These are phyloP conservation scores for Ennomos quercinarius DNA, from an alignment of 2,888 invertebrate species.

Conservation along the genomic window DNA sequence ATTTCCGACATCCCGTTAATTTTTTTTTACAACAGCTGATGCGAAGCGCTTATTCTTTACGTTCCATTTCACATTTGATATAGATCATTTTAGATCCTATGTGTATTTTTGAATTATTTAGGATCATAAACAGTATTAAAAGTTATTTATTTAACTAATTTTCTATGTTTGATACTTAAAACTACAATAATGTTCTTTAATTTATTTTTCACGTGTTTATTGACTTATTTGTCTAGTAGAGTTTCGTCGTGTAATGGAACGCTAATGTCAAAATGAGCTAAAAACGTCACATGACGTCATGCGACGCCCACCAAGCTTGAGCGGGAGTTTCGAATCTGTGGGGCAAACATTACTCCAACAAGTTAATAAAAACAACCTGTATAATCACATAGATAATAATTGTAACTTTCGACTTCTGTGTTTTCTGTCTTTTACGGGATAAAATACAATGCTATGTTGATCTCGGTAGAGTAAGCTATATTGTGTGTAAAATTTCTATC, in stretches of 20 bases:
- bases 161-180: too few species aligned
- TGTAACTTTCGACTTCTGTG: too few species aligned
- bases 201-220: too few species aligned
- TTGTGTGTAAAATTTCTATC: conserved; percentile 20
- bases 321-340: conserved; percentile 59
- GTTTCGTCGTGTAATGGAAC: conserved; percentile 39
- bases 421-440: too few species aligned
- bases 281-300: conserved; percentile 60
- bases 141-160: neutral
- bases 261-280: conserved; percentile 41
- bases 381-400: too few species aligned
- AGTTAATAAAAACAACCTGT: too few species aligned
- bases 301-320: conserved; percentile 51
- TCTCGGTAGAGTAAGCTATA: too few species aligned
- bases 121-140: neutral
- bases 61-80: conserved; percentile 49
- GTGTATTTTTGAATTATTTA: neutral
- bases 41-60: conserved; percentile 58
- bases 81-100: neutral
- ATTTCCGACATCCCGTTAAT: conserved; percentile 80
- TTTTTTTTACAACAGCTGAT: conserved; percentile 84
- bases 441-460: too few species aligned
- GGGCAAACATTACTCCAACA: neutral
- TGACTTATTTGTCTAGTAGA: neutral
- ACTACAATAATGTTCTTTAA: too few species aligned